Evolutionary conservation across 2,113 vertebrate genomes (phyloP), one percentile per base, ranked within the genome.

Genomic region (Orycteropus afer): DNA sequence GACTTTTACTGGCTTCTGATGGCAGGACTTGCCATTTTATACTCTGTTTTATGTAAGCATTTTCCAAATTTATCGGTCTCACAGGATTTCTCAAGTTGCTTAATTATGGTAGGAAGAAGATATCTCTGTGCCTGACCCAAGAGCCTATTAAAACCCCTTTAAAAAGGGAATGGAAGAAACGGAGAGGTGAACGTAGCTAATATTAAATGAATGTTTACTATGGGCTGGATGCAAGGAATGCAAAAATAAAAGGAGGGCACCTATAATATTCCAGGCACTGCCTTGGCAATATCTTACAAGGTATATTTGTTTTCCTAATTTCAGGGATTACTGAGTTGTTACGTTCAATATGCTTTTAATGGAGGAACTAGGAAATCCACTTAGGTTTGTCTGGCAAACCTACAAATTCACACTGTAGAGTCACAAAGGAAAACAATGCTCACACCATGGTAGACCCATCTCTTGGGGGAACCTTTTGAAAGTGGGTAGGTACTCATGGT

Each of bases 1-100:
- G 98, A 98, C 98, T 98, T 98, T 98, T 98, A 99, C 98, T 98
- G 98, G 98, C 98, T 98, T 98, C 98, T 98, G 98, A 98, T 98
- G 98, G 98, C 98, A 98, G 95, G 97, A 91, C 96, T 98, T 97
- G 98, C 98, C 97, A 97, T 96, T 98, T 98, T 98, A 98, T 96
- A 98, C 97, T 98, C 97, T 98, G 97, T 98, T 98, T 98, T 98
- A 98, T 98, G 97, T 98, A 98, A 98, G 98, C 74, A 51, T 98
- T 98, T 97, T 97, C 97, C 97, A 98, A 98, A 98, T 98, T 98
- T 98, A 98, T 98, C 86, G 97, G 98, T 98, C 98, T 98, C 98
- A 96, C 85, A 98, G 98, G 98, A 98, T 98, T 98, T 98, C 97
- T 98, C 63, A 29, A 96, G 98, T 98, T 98, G 98, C 98, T 98